A percentile compares a stretch with the other conserved stretches of the same genome.
These are phyloP conservation scores for Prunella fulvescens DNA, from an alignment of 2,113 vertebrate species.

Conservation along the genomic window DNA sequence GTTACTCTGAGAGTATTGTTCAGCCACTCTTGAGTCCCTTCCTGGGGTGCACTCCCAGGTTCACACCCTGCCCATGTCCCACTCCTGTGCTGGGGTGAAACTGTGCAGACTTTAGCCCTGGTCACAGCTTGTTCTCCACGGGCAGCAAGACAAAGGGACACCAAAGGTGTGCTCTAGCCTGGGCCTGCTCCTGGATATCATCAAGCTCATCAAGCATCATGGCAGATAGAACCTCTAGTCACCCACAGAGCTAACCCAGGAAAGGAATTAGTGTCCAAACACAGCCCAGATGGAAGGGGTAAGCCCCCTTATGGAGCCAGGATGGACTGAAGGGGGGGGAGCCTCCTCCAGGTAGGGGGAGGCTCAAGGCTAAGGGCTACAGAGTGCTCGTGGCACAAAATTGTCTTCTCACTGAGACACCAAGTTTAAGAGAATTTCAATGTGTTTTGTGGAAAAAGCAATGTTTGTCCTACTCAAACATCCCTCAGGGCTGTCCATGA, in stretches of 20 bases:
- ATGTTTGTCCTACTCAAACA: neutral
- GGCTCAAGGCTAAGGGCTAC: neutral
- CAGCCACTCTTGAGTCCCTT: neutral
- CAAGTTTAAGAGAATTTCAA: neutral
- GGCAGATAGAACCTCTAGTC: neutral
- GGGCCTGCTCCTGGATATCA: neutral
- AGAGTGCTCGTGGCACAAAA: rapidly evolving
- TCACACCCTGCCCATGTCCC: neutral
- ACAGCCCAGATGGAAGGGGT: neutral
- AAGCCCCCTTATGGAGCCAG: neutral
- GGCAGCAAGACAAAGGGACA: neutral
- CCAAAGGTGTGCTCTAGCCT: neutral
- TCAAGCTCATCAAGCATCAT: neutral
- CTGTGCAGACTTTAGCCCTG: neutral
- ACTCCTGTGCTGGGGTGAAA: neutral
- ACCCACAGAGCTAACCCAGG: neutral
- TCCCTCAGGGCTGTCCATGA: neutral
- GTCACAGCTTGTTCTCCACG: neutral
- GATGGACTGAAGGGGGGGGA: neutral
- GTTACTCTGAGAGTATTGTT: neutral
- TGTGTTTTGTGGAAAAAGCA: neutral
- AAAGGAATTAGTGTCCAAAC: neutral
- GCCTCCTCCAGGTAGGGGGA: neutral
- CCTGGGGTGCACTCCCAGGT: neutral
- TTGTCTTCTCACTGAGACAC: neutral